phyloP scores from a whole-genome alignment of 2,888 invertebrate genomes.

The Sabellastarte sp. region DNA sequence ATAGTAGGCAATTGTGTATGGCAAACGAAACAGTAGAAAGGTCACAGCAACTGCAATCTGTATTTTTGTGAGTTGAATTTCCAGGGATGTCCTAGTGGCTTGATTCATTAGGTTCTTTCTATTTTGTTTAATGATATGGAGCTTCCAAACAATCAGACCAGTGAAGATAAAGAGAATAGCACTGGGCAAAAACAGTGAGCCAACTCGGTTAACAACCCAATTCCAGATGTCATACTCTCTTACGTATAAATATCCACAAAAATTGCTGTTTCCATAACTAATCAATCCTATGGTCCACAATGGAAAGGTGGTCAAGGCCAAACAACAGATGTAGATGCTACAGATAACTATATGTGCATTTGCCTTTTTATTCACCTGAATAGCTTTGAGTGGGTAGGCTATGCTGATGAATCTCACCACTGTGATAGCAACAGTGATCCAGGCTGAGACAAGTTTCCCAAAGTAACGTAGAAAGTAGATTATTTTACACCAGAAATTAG shows the following conservation, averaged over 20 bases:
- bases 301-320: slow-evolving; percentile 30
- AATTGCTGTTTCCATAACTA: neutral
- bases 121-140: neutral
- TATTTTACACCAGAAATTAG: slow-evolving; percentile 4
- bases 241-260: neutral
- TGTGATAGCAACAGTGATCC: slow-evolving; percentile 39
- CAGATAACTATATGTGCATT: slow-evolving; percentile 30
- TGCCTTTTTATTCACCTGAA: slow-evolving; percentile 27
- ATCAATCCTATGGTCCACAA: slow-evolving; percentile 14
- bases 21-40: slow-evolving; percentile 19
- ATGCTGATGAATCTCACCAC: slow-evolving; percentile 36
- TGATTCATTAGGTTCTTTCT: neutral
- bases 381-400: slow-evolving; percentile 32
- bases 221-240: slow-evolving; percentile 7
- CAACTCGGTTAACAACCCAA: slow-evolving; percentile 3
- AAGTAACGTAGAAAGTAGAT: slow-evolving; percentile 15
- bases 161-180: slow-evolving; percentile 12
- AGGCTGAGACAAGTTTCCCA: slow-evolving; percentile 26
- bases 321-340: slow-evolving; percentile 29
- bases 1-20: slow-evolving; percentile 14
- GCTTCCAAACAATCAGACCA: slow-evolving; percentile 7
- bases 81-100: neutral
- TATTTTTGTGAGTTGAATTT: slow-evolving; percentile 13
- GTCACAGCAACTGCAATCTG: slow-evolving; percentile 15
- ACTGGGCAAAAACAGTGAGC: slow-evolving; percentile 18